A percentile compares a stretch with the other conserved stretches of the same genome.
Conservation (phyloP, 2,113 vertebrate genomes). For the Phasianus colchicus region DNA sequence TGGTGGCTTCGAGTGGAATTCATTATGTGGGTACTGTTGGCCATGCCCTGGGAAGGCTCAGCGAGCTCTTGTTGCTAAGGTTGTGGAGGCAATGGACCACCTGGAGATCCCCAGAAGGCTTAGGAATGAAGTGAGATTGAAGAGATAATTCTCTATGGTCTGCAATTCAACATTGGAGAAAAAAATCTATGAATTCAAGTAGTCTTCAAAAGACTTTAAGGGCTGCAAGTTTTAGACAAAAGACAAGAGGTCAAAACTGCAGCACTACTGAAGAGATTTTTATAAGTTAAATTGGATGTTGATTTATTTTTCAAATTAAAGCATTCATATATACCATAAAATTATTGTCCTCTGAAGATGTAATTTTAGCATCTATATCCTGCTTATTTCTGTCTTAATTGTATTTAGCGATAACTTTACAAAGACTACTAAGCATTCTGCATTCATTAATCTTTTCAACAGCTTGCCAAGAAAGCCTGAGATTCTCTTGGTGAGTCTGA, state of each 20-base stretch:
- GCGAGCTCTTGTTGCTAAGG: accelerated
- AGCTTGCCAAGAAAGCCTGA: not conserved
- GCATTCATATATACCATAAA: not conserved
- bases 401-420: not conserved
- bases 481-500: not conserved
- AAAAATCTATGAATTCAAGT: not conserved
- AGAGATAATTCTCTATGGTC: not conserved
- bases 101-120: not conserved
- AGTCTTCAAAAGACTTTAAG: not conserved
- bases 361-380: not conserved
- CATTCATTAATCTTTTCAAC: not conserved
- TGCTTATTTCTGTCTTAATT: conserved; percentile 4
- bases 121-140: not conserved
- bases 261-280: not conserved
- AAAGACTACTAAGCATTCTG: not conserved
- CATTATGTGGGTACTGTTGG: accelerated
- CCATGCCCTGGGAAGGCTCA: not conserved
- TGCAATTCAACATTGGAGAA: not conserved
- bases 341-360: not conserved
- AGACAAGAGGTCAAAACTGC: not conserved
- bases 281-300: not conserved
- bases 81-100: not conserved
- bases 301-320: not conserved
- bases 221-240: not conserved
- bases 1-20: not conserved